Evolutionary conservation across 2,113 vertebrate species (phyloP).

Genomic region (Carlito syrichta): DNA sequence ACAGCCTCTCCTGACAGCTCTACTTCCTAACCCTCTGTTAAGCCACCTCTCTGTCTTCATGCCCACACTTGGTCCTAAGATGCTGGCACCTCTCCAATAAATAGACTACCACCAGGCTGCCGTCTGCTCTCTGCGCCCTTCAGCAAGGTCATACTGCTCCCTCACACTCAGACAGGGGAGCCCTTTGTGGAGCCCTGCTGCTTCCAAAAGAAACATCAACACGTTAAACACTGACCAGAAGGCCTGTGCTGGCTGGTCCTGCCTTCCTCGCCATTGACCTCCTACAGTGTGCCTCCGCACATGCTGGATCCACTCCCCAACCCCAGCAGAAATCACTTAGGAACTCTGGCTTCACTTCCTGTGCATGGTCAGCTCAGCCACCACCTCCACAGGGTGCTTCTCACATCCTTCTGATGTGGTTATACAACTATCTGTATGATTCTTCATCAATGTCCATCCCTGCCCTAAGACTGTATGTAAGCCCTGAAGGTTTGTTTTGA

Average conservation of each 20-base stretch:
- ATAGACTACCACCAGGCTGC: neutral
- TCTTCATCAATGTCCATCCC: fast-evolving
- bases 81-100: neutral
- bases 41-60: neutral
- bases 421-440: fast-evolving
- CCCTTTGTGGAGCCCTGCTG: neutral
- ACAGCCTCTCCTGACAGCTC: neutral
- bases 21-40: fast-evolving
- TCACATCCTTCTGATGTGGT: neutral
- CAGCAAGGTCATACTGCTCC: fast-evolving
- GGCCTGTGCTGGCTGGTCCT: neutral
- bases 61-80: neutral
- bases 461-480: neutral
- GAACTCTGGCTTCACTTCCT: neutral
- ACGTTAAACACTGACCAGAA: no score
- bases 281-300: neutral
- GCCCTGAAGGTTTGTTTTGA: neutral
- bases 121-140: neutral
- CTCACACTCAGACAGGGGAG: no score
- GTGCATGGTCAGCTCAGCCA: fast-evolving
- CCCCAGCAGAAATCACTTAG: no score
- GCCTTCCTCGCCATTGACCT: neutral
- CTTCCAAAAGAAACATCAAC: neutral
- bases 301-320: no score
- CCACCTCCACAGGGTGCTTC: neutral